Conservation (phyloP, 2,113 vertebrate species). For the Himantopus leucocephalus region DNA sequence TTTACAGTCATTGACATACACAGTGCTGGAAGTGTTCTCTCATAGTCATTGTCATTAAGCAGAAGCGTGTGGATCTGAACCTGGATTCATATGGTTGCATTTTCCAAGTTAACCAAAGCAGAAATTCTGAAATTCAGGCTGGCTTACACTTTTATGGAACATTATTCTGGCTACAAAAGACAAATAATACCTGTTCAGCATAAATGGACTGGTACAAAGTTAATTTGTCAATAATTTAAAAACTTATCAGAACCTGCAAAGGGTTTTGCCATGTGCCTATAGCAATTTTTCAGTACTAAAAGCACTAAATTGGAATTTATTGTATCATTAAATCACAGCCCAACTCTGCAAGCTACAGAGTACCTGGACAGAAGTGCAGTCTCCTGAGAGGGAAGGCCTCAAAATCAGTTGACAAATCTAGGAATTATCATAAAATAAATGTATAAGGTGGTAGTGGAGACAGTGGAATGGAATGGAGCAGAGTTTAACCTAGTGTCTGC, state of each 20-base stretch:
- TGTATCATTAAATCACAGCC: not conserved
- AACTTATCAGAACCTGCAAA: not conserved
- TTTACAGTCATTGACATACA: not conserved
- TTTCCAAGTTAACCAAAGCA: not conserved
- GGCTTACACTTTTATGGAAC: not conserved
- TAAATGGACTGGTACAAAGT: not conserved
- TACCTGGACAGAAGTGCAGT: not conserved
- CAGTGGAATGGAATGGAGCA: not conserved
- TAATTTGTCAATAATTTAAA: not conserved
- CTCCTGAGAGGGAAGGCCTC: not conserved
- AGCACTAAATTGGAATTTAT: not conserved
- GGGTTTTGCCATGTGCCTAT: not conserved
- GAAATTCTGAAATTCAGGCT: not conserved
- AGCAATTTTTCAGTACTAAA: not conserved
- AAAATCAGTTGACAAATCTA: not conserved
- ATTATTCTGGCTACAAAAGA: not conserved
- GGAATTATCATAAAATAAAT: not conserved
- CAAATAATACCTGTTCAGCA: not conserved
- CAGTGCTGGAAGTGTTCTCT: not conserved
- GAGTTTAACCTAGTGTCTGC: not conserved
- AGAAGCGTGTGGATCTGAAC: not conserved
- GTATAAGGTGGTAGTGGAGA: not conserved
- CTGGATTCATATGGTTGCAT: not conserved
- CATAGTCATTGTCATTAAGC: not conserved
- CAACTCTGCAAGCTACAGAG: not conserved